Evolutionary conservation across 2,797 vertebrate species (phyloP).

Genomic region (Erpetoichthys calabaricus): DNA sequence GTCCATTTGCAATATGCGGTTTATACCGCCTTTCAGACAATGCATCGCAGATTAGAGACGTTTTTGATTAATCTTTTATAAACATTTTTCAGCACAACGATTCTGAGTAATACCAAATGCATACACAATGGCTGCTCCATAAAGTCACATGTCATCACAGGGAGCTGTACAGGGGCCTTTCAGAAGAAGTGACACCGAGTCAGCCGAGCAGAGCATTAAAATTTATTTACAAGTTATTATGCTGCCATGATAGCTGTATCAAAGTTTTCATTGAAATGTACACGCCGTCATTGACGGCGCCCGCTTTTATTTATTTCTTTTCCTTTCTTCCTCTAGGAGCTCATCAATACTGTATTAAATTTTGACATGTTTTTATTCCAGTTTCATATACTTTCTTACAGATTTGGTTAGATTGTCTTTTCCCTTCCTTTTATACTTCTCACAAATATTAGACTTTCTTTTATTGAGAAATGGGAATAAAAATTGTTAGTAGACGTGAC

Average conservation of each 20-base stretch:
- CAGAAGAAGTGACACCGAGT: slow-evolving; percentile 67
- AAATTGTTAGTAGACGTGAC: slow-evolving; percentile 46
- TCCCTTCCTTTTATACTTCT: slow-evolving; percentile 34
- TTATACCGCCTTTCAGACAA: slow-evolving; percentile 94
- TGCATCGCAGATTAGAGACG: slow-evolving; percentile 97
- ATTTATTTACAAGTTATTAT: slow-evolving; percentile 76
- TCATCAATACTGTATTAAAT: slow-evolving; percentile 61
- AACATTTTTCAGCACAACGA: slow-evolving; percentile 75
- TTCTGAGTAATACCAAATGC: slow-evolving; percentile 72
- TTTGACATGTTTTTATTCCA: slow-evolving; percentile 44
- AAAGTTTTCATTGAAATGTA: slow-evolving; percentile 67
- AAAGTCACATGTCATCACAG: slow-evolving; percentile 73
- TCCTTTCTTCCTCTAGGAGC: slow-evolving; percentile 51
- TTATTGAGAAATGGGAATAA: slow-evolving; percentile 31
- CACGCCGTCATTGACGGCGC: slow-evolving; percentile 20
- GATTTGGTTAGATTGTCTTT: slow-evolving; percentile 24
- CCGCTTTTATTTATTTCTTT: slow-evolving; percentile 40
- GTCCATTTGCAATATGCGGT: slow-evolving; percentile 95
- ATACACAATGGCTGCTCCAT: slow-evolving; percentile 70
- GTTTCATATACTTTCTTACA: slow-evolving; percentile 44
- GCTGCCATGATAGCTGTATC: slow-evolving; percentile 56
- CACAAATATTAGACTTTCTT: slow-evolving; percentile 41
- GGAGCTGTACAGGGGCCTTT: slow-evolving; percentile 58
- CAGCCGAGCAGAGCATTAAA: slow-evolving; percentile 84
- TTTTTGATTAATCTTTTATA: slow-evolving; percentile 99